A percentile compares a stretch with the other conserved stretches of the same genome.
Evolutionary conservation across 2,113 vertebrate genomes (phyloP).

Genomic region (Eublepharis macularius): DNA sequence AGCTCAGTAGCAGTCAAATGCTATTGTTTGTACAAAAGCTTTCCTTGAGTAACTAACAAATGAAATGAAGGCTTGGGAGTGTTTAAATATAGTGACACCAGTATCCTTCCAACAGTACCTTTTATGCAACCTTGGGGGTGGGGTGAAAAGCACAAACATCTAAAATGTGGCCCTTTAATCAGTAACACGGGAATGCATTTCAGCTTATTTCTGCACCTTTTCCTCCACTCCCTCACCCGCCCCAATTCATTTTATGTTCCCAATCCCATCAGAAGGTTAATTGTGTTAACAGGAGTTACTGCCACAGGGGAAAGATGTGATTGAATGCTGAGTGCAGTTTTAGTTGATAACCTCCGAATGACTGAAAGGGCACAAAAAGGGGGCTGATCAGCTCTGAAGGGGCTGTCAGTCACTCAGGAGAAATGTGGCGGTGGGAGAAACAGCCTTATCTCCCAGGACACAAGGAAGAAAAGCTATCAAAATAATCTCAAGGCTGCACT

Average conservation of each 20-base stretch:
- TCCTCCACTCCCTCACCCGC: constrained; percentile 49
- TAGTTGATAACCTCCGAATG: constrained; percentile 68
- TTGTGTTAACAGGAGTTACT: constrained; percentile 68
- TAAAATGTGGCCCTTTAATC: constrained; percentile 53
- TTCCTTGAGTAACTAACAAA: not conserved
- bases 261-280: constrained; percentile 71
- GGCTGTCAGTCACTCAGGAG: constrained; percentile 63
- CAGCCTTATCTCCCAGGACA: constrained; percentile 67
- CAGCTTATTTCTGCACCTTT: constrained; percentile 24
- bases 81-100: constrained; percentile 35
- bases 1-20: not conserved
- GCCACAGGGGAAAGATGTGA: constrained; percentile 69
- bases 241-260: constrained; percentile 64
- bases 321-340: constrained; percentile 67
- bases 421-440: constrained; percentile 60
- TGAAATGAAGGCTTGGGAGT: constrained; percentile 29
- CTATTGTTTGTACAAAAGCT: constrained; percentile 15
- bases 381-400: constrained; percentile 63
- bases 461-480: constrained; percentile 60
- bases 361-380: constrained; percentile 65
- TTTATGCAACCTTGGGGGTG: constrained; percentile 14
- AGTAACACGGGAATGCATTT: constrained; percentile 70
- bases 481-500: constrained; percentile 60
- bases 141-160: constrained; percentile 41
- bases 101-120: constrained; percentile 38